Conservation (phyloP, 2,888 invertebrate species). For the Hemicrepidius hirtus region DNA sequence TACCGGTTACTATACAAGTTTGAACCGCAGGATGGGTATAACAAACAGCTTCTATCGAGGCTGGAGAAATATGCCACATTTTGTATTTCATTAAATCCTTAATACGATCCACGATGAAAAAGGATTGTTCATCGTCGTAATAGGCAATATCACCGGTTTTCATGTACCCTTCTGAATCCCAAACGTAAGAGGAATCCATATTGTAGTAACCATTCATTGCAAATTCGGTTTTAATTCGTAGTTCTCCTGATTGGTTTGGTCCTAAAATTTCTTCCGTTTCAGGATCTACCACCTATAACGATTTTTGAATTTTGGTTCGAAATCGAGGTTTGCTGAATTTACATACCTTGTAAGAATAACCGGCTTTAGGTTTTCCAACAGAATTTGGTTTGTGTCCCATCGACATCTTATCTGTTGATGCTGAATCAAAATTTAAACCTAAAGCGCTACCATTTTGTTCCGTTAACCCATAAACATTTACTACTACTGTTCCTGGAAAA, state of each 20-base stretch:
- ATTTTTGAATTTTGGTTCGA: too few species aligned
- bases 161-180: conserved; percentile 70
- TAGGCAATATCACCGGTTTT: conserved; percentile 73
- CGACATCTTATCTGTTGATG: neutral
- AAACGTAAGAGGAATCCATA: conserved; percentile 70
- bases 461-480: neutral
- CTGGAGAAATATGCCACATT: conserved; percentile 73
- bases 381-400: neutral
- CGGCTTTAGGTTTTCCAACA: neutral
- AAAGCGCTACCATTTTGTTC: neutral
- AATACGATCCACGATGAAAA: conserved; percentile 71
- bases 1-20: conserved; percentile 88
- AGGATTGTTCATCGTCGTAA: conserved; percentile 71
- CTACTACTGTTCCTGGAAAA: neutral
- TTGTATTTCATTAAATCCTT: conserved; percentile 73
- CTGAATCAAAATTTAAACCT: neutral
- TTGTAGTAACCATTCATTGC: conserved; percentile 72
- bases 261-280: too few species aligned
- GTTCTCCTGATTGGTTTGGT: conserved; percentile 70
- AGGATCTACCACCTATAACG: too few species aligned
- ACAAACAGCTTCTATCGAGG: conserved; percentile 84
- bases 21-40: conserved; percentile 83
- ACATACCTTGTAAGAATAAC: conserved; percentile 26
- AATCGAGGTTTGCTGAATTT: neutral
- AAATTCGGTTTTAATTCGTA: conserved; percentile 71